A percentile compares a stretch with the other conserved stretches of the same genome.
Conservation (phyloP, 2,888 invertebrate genomes). For the Orthosia cruda region DNA sequence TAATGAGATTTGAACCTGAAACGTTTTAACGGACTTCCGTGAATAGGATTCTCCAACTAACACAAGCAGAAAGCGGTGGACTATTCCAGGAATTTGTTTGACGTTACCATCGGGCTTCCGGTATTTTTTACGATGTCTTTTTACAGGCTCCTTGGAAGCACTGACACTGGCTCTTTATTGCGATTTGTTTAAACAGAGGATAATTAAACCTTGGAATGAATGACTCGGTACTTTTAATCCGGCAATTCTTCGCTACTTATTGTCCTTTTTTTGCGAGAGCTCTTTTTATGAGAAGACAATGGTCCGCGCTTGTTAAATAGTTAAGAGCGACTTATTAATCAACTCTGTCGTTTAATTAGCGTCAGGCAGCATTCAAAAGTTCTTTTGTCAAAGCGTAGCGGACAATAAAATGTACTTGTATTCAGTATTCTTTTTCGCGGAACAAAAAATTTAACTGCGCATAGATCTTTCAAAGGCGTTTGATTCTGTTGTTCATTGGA, state of each 20-base stretch:
- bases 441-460: constrained; percentile 43
- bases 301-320: constrained; percentile 86
- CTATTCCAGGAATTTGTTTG: constrained; percentile 83
- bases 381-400: constrained; percentile 75
- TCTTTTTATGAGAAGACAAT: constrained; percentile 86
- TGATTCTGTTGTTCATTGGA: constrained; percentile 30
- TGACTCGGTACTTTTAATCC: constrained; percentile 87
- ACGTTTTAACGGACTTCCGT: constrained; percentile 57
- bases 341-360: constrained; percentile 86
- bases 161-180: constrained; percentile 83
- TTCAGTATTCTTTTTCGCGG: constrained; percentile 41
- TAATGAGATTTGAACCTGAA: constrained; percentile 31
- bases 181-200: constrained; percentile 90
- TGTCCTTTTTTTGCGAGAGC: constrained; percentile 79
- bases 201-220: constrained; percentile 89
- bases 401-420: constrained; percentile 71
- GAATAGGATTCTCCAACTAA: constrained; percentile 74
- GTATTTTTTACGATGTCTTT: constrained; percentile 79
- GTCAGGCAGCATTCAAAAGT: constrained; percentile 76
- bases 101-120: constrained; percentile 79
- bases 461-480: constrained; percentile 44
- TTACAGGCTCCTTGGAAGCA: constrained; percentile 76
- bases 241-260: constrained; percentile 79
- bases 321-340: constrained; percentile 87
- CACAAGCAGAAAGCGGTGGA: constrained; percentile 78